These are phyloP conservation scores for Vannuccia rotundouncinata DNA, from an alignment of 2,888 invertebrate genomes.

Conservation along the genomic window DNA sequence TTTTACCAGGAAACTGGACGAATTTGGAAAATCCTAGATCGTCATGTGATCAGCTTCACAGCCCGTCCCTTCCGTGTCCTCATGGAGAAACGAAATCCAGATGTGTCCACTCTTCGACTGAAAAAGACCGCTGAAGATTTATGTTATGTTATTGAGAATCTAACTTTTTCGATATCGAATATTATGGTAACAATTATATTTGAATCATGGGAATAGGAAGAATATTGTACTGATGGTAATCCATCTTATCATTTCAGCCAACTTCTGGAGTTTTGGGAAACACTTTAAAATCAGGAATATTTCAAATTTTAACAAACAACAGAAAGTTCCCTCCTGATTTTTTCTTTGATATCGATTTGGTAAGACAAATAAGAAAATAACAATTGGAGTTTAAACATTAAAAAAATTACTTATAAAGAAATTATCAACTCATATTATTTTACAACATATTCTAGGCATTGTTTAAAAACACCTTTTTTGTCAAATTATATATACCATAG, in stretches of 20 bases:
- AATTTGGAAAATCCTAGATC: neutral
- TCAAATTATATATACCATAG: too few species aligned
- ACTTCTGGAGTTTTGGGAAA: neutral
- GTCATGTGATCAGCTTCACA: neutral
- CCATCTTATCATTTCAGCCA: too few species aligned
- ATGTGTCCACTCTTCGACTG: neutral
- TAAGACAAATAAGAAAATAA: neutral
- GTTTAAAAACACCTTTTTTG: too few species aligned
- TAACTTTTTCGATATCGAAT: neutral
- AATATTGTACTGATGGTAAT: too few species aligned
- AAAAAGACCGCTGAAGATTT: neutral
- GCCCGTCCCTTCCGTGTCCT: neutral
- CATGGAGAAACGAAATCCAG: neutral
- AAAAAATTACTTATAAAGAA: too few species aligned
- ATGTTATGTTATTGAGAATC: neutral
- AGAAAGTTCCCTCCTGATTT: neutral
- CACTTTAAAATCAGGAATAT: neutral
- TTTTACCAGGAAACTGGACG: neutral
- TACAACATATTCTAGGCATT: too few species aligned
- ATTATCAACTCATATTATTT: neutral
- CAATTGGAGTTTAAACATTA: too few species aligned
- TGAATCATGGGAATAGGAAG: too few species aligned
- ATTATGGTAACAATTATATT: too few species aligned
- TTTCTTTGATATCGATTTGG: neutral
- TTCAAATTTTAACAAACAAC: slow-evolving; percentile 7